Percentiles rank a stretch among this genome's conserved stretches.
Conservation (phyloP, 2,113 vertebrate genomes). For the Cynoglossus semilaevis region DNA sequence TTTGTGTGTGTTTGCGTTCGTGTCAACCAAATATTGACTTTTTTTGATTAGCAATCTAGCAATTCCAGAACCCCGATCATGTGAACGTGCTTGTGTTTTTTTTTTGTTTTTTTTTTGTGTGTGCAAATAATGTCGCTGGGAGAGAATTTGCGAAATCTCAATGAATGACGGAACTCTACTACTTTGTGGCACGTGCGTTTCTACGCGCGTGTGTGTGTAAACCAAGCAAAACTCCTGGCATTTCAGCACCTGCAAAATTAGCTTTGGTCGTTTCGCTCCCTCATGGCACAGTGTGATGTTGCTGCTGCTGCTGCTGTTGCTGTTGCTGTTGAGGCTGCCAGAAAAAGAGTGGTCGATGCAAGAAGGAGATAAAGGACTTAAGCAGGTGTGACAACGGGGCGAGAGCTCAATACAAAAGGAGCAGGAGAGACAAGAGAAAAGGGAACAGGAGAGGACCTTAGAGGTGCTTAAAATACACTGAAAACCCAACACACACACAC, state of each 20-base stretch:
- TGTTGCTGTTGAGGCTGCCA: constrained; percentile 19
- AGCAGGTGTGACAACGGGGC: constrained; percentile 19
- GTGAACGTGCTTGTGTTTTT: constrained; percentile 1
- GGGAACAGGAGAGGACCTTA: constrained; percentile 14
- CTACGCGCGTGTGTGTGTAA: constrained; percentile 16
- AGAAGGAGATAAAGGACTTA: not conserved
- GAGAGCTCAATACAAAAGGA: constrained; percentile 15
- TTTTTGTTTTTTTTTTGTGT: no score
- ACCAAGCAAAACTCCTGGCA: constrained; percentile 33
- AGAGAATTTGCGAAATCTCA: constrained; percentile 9
- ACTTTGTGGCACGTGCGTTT: constrained; percentile 44
- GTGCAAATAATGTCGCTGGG: constrained; percentile 10
- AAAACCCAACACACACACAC: constrained; percentile 23
- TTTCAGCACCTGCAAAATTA: constrained; percentile 39
- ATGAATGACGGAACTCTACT: constrained; percentile 39
- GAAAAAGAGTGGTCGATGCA: constrained; percentile 7
- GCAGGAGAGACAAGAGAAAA: constrained; percentile 13
- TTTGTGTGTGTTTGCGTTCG: constrained; percentile 5
- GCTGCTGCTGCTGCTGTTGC: constrained; percentile 17
- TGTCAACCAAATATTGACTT: constrained; percentile 13
- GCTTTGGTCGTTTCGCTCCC: constrained; percentile 34
- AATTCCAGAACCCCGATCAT: not conserved
- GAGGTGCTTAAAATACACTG: constrained; percentile 25
- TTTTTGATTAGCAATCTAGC: constrained; percentile 1
- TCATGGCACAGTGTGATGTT: constrained; percentile 19